A percentile compares a stretch with the other conserved stretches of the same genome.
phyloP scores from a whole-genome alignment of 2,797 vertebrate species.

The Helarctos malayanus region DNA sequence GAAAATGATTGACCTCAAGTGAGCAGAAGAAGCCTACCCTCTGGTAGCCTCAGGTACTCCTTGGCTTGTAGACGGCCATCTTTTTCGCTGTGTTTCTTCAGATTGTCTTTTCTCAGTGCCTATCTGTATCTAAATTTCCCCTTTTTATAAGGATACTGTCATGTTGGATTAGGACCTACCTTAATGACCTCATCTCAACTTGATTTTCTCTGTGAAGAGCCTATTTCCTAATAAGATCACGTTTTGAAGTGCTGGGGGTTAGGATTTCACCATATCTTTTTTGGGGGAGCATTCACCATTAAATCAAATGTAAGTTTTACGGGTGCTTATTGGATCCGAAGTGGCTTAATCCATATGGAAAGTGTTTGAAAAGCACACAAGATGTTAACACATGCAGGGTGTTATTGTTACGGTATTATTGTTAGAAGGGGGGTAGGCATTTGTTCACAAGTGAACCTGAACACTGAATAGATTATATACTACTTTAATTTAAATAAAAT shows the following conservation, averaged over 20 bases:
- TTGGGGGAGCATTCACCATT: not conserved
- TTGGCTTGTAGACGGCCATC: not conserved
- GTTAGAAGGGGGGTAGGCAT: not conserved
- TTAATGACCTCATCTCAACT: not conserved
- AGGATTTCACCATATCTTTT: not conserved
- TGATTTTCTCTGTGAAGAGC: not conserved
- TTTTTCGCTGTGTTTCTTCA: not conserved
- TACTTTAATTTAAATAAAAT: slow-evolving; percentile 70
- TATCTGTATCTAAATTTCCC: not conserved
- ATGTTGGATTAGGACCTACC: not conserved
- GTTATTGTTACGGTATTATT: not conserved
- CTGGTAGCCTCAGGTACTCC: not conserved
- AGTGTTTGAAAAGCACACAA: slow-evolving; percentile 19
- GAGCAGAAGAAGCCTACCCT: not conserved
- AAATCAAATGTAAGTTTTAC: slow-evolving; percentile 40
- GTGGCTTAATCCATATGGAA: not conserved
- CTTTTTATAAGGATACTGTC: not conserved
- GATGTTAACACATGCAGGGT: not conserved
- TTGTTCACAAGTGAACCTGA: slow-evolving; percentile 59
- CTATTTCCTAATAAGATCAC: not conserved
- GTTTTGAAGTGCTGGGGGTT: not conserved
- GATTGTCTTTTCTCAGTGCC: not conserved
- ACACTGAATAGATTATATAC: not conserved
- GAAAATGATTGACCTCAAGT: not conserved
- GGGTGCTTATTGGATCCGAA: not conserved